Evolutionary conservation across 1,140 invertebrate genomes (phyloP).

Genomic region (Thaumetopoea pityocampa): DNA sequence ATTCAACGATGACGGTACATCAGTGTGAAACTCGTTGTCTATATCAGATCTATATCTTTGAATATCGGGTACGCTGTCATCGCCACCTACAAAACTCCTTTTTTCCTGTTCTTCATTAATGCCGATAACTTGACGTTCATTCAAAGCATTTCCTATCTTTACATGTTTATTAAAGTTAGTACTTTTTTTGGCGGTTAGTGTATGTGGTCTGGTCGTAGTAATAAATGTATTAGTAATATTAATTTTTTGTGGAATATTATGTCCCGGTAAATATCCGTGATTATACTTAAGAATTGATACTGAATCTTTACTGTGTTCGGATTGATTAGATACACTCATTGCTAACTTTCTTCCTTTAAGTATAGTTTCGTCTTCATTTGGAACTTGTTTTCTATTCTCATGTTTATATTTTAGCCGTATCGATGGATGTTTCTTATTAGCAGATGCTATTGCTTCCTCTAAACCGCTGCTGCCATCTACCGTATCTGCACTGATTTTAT

Average conservation of each 20-base stretch:
- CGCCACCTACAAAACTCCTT: constrained; percentile 48
- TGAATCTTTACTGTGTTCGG: constrained; percentile 29
- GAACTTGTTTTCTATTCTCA: constrained; percentile 34
- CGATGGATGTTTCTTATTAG: constrained; percentile 39
- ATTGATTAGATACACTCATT: constrained; percentile 42
- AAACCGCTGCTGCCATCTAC: constrained; percentile 18
- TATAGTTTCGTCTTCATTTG: constrained; percentile 27
- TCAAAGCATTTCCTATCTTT: constrained; percentile 62
- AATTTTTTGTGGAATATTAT: constrained; percentile 25
- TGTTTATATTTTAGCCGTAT: constrained; percentile 47
- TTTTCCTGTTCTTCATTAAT: constrained; percentile 43
- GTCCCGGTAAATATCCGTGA: constrained; percentile 42
- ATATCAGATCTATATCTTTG: constrained; percentile 56
- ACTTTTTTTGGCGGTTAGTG: too few relatives aligned
- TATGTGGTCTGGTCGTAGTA: too few relatives aligned
- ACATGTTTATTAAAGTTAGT: constrained; percentile 50
- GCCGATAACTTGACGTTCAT: constrained; percentile 50
- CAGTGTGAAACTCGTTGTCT: constrained; percentile 28
- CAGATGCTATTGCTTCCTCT: constrained; percentile 28
- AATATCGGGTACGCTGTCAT: constrained; percentile 54
- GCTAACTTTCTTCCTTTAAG: constrained; percentile 36
- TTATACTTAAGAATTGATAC: constrained; percentile 54
- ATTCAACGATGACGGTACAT: constrained; percentile 44
- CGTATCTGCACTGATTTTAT: constrained; percentile 32
- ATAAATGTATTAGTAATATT: constrained; percentile 23